Conservation (phyloP, 2,888 invertebrate species). For the Alviniconcha strummeri region DNA sequence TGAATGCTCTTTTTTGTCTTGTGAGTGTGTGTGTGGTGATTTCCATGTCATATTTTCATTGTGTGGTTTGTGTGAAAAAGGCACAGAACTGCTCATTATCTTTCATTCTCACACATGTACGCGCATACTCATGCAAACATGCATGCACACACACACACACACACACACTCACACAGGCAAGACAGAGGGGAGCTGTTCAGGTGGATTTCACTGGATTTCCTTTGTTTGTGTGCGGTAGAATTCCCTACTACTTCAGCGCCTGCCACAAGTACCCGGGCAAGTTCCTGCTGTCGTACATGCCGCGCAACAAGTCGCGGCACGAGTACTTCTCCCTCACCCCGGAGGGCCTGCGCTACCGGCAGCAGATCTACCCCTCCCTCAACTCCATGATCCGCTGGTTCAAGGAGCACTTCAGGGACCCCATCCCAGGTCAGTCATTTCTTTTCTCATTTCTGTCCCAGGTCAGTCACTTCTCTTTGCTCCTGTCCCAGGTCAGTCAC, state of each 20-base stretch:
- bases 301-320: conserved; percentile 87
- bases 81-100: not conserved
- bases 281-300: conserved; percentile 94
- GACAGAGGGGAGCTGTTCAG: no score
- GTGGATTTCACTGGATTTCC: no score
- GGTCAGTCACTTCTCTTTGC: no score
- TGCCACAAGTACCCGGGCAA: conserved; percentile 76
- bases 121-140: not conserved
- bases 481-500: no score
- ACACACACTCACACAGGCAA: not conserved
- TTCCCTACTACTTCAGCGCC: conserved; percentile 70
- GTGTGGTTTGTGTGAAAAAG: no score
- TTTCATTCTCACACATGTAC: not conserved
- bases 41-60: not conserved
- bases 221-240: conserved; percentile 52
- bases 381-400: conserved; percentile 93
- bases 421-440: conserved; percentile 73
- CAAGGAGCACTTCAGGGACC: conserved; percentile 97
- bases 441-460: not conserved
- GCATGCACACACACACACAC: not conserved
- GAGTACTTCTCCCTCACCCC: conserved; percentile 94
- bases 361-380: conserved; percentile 87
- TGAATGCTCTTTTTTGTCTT: not conserved
- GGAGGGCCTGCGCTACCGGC: conserved; percentile 92
- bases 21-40: no score